Evolutionary conservation across 2,888 invertebrate species (phyloP).

Genomic region (Diarsia dahlii): DNA sequence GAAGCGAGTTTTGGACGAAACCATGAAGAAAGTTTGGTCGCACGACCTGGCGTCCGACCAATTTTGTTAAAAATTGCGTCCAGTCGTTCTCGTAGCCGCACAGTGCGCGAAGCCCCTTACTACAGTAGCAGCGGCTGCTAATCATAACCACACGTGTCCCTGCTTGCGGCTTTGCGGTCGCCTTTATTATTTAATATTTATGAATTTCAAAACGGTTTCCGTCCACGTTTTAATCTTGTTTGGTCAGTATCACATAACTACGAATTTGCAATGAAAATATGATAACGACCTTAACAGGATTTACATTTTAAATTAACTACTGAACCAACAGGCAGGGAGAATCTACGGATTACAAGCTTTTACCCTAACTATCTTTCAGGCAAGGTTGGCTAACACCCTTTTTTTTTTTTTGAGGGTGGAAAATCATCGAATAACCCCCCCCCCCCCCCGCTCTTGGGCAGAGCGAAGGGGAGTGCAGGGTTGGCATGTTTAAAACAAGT

Average conservation of each 20-base stretch:
- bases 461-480: too few relatives aligned
- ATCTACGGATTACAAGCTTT: slow-evolving; percentile 39
- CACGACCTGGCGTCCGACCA: background rate
- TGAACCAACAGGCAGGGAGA: slow-evolving; percentile 22
- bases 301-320: slow-evolving; percentile 28
- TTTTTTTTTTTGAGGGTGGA: too few relatives aligned
- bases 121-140: slow-evolving; percentile 28
- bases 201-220: slow-evolving; percentile 17
- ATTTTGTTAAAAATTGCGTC: background rate
- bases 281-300: background rate
- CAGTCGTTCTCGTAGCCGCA: background rate
- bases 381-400: slow-evolving; percentile 52
- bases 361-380: slow-evolving; percentile 34
- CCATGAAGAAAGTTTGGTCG: background rate
- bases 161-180: slow-evolving; percentile 19
- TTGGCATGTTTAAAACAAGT: too few relatives aligned
- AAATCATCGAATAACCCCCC: too few relatives aligned
- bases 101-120: background rate
- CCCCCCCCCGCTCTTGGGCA: too few relatives aligned
- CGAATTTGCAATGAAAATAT: slow-evolving; percentile 24
- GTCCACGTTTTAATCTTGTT: slow-evolving; percentile 20
- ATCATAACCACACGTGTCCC: slow-evolving; percentile 43
- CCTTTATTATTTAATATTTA: slow-evolving; percentile 26
- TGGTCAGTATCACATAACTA: slow-evolving; percentile 26
- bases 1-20: background rate